These are phyloP conservation scores for Agonopterix heracliana DNA, from an alignment of 2,888 invertebrate species.

Conservation along the genomic window DNA sequence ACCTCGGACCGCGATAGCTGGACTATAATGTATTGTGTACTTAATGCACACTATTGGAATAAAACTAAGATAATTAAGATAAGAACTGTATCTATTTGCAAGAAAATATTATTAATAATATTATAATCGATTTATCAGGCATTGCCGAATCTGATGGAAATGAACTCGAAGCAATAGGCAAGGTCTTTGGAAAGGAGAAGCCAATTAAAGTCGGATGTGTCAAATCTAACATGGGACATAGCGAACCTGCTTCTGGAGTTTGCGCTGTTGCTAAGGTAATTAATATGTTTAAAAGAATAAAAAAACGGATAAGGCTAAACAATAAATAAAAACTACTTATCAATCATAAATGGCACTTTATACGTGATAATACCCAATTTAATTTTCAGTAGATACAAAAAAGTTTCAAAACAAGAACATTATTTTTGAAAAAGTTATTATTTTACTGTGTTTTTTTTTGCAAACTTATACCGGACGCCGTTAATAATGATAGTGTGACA, in stretches of 20 bases:
- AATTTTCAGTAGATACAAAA: too few species aligned
- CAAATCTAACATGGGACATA: slow-evolving; percentile 54
- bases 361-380: too few species aligned
- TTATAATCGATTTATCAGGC: slow-evolving; percentile 30
- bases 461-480: too few species aligned
- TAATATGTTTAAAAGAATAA: not conserved
- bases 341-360: not conserved
- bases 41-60: too few species aligned
- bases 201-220: slow-evolving; percentile 70
- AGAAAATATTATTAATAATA: not conserved
- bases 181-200: slow-evolving; percentile 67
- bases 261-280: slow-evolving; percentile 74
- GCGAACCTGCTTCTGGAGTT: slow-evolving; percentile 49
- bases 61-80: too few species aligned
- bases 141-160: slow-evolving; percentile 78
- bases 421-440: too few species aligned
- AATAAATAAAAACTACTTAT: not conserved
- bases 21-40: too few species aligned
- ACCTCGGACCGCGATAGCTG: too few species aligned
- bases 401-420: too few species aligned
- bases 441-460: too few species aligned
- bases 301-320: not conserved
- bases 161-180: slow-evolving; percentile 77
- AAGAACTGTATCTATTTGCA: too few species aligned
- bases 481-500: too few species aligned